These are phyloP conservation scores for Heliangelus exortis DNA, from an alignment of 2,797 vertebrate species.

Conservation along the genomic window DNA sequence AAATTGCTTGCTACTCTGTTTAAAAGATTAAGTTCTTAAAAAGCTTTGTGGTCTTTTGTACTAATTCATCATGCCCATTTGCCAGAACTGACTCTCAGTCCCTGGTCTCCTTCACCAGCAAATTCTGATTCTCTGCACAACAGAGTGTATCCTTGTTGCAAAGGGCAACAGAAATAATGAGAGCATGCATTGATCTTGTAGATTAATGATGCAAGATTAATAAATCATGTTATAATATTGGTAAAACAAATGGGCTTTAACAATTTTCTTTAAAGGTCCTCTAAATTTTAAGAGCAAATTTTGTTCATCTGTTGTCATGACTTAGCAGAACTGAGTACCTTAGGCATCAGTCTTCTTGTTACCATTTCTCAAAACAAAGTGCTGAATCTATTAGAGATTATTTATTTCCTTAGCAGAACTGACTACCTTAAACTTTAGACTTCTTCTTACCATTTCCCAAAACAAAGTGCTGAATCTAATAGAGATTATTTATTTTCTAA, in stretches of 20 bases:
- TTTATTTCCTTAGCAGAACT: not conserved
- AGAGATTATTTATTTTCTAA: not conserved
- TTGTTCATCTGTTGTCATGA: not conserved
- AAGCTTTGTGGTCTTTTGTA: not conserved
- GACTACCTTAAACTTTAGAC: not conserved
- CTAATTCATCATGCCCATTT: not conserved
- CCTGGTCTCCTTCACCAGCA: not conserved
- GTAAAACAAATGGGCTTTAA: not conserved
- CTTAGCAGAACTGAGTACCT: not conserved
- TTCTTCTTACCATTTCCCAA: not conserved
- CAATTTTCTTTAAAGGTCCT: not conserved
- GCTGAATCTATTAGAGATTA: not conserved
- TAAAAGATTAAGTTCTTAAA: not conserved
- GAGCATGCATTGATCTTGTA: not conserved
- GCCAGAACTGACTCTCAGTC: not conserved
- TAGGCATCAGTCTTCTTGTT: not conserved
- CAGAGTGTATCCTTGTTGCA: not conserved
- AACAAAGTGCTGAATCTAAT: not conserved
- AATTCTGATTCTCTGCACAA: not conserved
- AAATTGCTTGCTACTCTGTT: not conserved
- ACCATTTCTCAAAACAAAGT: not conserved
- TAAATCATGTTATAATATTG: not conserved
- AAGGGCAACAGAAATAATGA: not conserved
- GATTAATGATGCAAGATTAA: not conserved
- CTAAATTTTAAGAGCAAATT: not conserved